Evolutionary conservation across 2,888 invertebrate genomes (phyloP).

Genomic region (Dryobota labecula): DNA sequence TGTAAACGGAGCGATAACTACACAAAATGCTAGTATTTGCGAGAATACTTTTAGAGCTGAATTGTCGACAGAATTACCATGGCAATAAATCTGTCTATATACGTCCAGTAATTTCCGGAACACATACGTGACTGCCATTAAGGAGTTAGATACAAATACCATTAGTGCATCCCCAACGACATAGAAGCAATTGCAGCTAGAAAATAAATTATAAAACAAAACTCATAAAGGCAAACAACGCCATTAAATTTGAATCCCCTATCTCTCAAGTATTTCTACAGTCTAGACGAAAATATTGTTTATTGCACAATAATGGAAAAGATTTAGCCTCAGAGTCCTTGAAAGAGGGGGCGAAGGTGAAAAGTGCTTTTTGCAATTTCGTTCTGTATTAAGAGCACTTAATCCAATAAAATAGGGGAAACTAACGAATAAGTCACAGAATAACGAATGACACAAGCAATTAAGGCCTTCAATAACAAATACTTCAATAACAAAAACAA

Average conservation of each 20-base stretch:
- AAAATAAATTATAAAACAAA: slow-evolving; percentile 71
- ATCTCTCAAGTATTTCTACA: slow-evolving; percentile 71
- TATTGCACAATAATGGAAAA: slow-evolving; percentile 73
- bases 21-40: slow-evolving; percentile 22
- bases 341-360: slow-evolving; percentile 72
- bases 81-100: slow-evolving; percentile 56
- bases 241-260: slow-evolving; percentile 73
- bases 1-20: slow-evolving; percentile 14
- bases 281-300: slow-evolving; percentile 79
- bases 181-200: slow-evolving; percentile 63
- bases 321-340: slow-evolving; percentile 70
- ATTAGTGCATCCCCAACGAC: slow-evolving; percentile 61
- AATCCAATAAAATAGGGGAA: slow-evolving; percentile 69
- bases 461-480: slow-evolving; percentile 57
- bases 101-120: slow-evolving; percentile 47
- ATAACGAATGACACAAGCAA: slow-evolving; percentile 70
- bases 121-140: slow-evolving; percentile 46
- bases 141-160: slow-evolving; percentile 49
- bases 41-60: slow-evolving; percentile 20
- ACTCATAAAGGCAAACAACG: slow-evolving; percentile 73
- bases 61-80: slow-evolving; percentile 37
- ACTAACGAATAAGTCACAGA: slow-evolving; percentile 64
- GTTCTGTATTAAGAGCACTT: slow-evolving; percentile 68
- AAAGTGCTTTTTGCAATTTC: slow-evolving; percentile 72
- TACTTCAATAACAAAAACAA: slow-evolving; percentile 38